Conservation (phyloP, 2,113 vertebrate genomes). For the Trematocara variabile region DNA sequence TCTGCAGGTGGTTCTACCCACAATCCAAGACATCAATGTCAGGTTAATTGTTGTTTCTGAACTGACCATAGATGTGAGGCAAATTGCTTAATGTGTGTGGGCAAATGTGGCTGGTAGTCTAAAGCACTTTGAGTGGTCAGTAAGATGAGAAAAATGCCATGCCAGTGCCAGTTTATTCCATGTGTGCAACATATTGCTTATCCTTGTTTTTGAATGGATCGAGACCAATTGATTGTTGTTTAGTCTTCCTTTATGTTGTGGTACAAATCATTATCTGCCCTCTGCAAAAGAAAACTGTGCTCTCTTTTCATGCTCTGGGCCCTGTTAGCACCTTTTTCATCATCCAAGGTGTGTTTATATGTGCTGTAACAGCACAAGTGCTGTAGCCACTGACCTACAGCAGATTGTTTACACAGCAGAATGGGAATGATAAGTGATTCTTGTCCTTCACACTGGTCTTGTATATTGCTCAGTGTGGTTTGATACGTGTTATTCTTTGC, state of each 20-base stretch:
- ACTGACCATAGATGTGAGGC: neutral
- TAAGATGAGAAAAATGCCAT: neutral
- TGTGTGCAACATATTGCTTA: neutral
- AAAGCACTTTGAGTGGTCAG: neutral
- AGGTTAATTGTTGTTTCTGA: fast-evolving
- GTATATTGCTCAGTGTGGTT: constrained; percentile 10
- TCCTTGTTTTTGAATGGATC: neutral
- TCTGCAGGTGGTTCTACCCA: neutral
- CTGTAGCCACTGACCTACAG: constrained; percentile 53
- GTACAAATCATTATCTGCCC: neutral
- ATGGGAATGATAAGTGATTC: constrained; percentile 37
- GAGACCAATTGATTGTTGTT: neutral
- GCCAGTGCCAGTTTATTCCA: neutral
- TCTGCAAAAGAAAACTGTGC: neutral
- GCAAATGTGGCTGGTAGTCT: neutral
- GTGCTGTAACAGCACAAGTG: constrained; percentile 30
- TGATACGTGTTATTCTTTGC: constrained; percentile 27
- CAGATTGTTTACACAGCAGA: constrained; percentile 53
- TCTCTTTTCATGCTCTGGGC: neutral
- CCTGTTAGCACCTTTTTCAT: constrained; percentile 66
- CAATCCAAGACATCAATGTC: neutral
- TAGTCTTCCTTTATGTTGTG: neutral
- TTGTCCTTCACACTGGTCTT: constrained; percentile 20
- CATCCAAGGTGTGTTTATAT: constrained; percentile 63
- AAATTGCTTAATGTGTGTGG: neutral